Conservation (phyloP, 23 tunicate species). For the Ascidia mentula region DNA sequence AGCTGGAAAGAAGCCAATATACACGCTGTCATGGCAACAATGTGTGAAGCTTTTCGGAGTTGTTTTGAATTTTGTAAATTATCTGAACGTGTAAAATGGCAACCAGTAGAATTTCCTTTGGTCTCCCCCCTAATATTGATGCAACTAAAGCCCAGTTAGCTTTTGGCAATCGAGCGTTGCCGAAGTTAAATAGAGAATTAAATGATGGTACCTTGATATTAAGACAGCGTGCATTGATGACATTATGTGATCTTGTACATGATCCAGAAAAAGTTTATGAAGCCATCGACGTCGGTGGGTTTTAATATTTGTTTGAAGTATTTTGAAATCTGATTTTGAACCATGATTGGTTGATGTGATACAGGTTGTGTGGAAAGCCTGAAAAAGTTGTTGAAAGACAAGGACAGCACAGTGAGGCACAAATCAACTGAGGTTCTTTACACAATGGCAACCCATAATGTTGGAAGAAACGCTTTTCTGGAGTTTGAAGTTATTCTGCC, state of each 20-base stretch:
- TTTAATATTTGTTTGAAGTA: too few relatives aligned
- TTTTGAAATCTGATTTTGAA: too few relatives aligned
- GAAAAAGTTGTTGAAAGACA: conserved; percentile 55
- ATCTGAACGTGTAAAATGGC: conserved; percentile 41
- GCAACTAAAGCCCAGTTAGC: conserved; percentile 80
- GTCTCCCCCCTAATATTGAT: conserved; percentile 83
- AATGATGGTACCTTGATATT: conserved; percentile 47
- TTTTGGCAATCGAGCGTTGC: conserved; percentile 68
- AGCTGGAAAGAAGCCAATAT: conserved; percentile 15
- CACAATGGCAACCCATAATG: conserved; percentile 69
- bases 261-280: conserved; percentile 83
- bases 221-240: conserved; percentile 77
- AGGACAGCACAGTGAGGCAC: conserved; percentile 73
- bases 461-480: conserved; percentile 68
- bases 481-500: conserved; percentile 54
- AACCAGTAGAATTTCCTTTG: conserved; percentile 61
- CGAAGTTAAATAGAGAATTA: conserved; percentile 73
- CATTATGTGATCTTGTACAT: conserved; percentile 66
- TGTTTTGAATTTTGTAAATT: not conserved
- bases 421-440: conserved; percentile 71
- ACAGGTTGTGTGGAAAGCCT: conserved; percentile 79
- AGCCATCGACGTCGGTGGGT: conserved; percentile 63
- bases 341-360: not conserved
- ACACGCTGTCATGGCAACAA: conserved; percentile 10
- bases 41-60: not conserved